A percentile compares a stretch with the other conserved stretches of the same genome.
Evolutionary conservation across 1,140 invertebrate genomes (phyloP).

Genomic region (Thereuonema tuberculata): DNA sequence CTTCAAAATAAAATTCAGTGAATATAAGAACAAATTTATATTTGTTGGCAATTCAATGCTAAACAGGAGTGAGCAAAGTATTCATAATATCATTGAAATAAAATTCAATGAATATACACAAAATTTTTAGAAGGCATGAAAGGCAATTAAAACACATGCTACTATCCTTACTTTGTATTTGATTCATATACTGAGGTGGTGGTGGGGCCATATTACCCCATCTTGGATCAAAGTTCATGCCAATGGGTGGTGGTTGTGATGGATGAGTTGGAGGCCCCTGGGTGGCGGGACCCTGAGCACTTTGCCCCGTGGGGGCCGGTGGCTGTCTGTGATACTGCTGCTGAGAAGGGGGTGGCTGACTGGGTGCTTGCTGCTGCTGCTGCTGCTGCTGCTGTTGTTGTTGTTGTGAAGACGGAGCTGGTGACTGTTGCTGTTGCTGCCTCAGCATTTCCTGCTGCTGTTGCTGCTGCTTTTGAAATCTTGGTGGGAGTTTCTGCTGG

Average conservation of each 20-base stretch:
- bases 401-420: not conserved
- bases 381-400: conserved; percentile 23
- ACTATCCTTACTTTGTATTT: conserved; percentile 23
- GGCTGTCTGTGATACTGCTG: conserved; percentile 5
- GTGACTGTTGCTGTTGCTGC: conserved; percentile 19
- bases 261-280: not conserved
- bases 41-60: no score
- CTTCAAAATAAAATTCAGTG: not conserved
- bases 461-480: conserved; percentile 56
- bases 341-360: conserved; percentile 16
- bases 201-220: conserved; percentile 28
- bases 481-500: conserved; percentile 64
- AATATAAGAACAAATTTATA: no score
- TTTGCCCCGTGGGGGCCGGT: not conserved
- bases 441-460: conserved; percentile 18
- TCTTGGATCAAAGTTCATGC: conserved; percentile 22
- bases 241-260: conserved; percentile 23
- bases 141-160: no score
- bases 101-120: no score
- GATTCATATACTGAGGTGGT: conserved; percentile 29
- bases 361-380: conserved; percentile 18
- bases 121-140: no score
- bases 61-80: no score
- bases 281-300: conserved; percentile 5
- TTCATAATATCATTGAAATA: no score